Evolutionary conservation across 2,797 vertebrate species (phyloP).

Genomic region (Thalassophryne amazonica): DNA sequence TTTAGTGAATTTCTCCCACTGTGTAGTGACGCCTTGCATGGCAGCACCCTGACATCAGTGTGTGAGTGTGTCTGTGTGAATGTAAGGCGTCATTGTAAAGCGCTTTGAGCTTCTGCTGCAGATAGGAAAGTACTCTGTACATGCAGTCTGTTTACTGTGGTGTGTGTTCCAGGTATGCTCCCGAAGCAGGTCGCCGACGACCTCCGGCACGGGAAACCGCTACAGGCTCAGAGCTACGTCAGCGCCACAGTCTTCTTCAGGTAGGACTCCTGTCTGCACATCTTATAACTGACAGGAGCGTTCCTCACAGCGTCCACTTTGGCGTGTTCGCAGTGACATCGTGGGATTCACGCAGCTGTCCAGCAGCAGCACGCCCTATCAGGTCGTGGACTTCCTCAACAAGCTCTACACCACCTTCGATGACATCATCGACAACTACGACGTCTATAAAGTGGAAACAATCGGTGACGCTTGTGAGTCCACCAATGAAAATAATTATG

Average conservation of each 20-base stretch:
- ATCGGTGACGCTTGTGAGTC: conserved; percentile 83
- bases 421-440: conserved; percentile 85
- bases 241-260: conserved; percentile 87
- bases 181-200: conserved; percentile 85
- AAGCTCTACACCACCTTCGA: conserved; percentile 87
- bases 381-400: conserved; percentile 85
- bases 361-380: conserved; percentile 82
- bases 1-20: no score
- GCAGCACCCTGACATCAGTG: no score
- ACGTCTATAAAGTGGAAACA: conserved; percentile 88
- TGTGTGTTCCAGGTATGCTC: conserved; percentile 77
- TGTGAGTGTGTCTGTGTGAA: no score
- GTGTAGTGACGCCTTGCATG: no score
- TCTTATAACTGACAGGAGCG: no score
- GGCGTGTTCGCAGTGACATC: conserved; percentile 76
- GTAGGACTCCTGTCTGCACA: no score
- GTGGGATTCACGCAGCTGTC: conserved; percentile 87
- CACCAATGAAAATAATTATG: neutral
- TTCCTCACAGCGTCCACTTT: no score
- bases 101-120: no score
- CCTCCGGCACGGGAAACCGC: conserved; percentile 79
- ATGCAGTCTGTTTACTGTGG: no score
- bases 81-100: no score
- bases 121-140: no score
- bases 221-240: conserved; percentile 83